Evolutionary conservation across 2,888 invertebrate genomes (phyloP), one percentile per base, ranked within the genome.

Genomic region (Epiblema foenella): DNA sequence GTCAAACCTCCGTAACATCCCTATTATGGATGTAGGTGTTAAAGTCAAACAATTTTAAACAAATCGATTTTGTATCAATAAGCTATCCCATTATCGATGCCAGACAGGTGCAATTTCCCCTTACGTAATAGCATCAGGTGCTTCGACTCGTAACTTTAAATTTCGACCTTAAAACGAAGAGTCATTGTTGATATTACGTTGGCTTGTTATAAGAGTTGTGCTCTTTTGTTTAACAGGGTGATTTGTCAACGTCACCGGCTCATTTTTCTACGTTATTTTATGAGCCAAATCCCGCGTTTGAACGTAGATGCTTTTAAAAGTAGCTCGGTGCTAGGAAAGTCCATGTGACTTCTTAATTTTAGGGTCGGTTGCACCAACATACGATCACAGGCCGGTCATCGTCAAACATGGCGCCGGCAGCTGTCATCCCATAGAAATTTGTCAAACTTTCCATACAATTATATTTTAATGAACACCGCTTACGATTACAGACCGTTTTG

Each of bases 231-330:
- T 29, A 12, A 46, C 24, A 15, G 33, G 20, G 37, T 54, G 42
- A 68, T 68, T 68, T 62, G 68, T 68, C 68, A 54, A 54, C 59
- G 68, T 46, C 60, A 46, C 4, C 12, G 68, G 42, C 54, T 54
- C 60, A 54, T 62, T 62, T 68, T 62, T 62, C 54, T 46, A 17
- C n/a, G 42, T 60, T 68, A 68, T 68, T 54, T 24, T 33, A 42
- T 33, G 68, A 60, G 52, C 54, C 17, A 46, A 29, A 24, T 10
- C 37, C 24, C n/a, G 24, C 7, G 20, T 46, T 37, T 10, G 42
- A 60, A 60, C 58, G 57, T 58, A 58, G 39, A 68, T 60, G 54
- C n/a, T 68, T 60, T 60, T n/a, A 60, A 46, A 59, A 15, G n/a
- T 18, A 33, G 5, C n/a, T 4, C 37, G 37, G 11, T 12, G 15